A percentile compares a stretch with the other conserved stretches of the same genome.
phyloP scores from a whole-genome alignment of 2,113 vertebrate genomes.

The Ctenomys sociabilis region DNA sequence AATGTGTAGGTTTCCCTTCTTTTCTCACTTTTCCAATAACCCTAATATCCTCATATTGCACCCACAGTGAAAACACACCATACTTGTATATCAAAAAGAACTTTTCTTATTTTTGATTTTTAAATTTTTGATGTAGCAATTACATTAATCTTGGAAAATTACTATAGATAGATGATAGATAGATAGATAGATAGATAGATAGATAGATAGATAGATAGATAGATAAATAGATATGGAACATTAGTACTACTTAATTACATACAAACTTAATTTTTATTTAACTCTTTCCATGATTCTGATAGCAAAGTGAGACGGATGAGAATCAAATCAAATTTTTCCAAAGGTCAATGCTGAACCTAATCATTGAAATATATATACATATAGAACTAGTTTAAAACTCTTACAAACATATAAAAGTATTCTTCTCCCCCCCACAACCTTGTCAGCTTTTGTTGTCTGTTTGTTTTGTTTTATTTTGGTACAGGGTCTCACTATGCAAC shows the following conservation, averaged over 20 bases:
- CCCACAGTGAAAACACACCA: not conserved
- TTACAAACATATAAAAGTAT: not conserved
- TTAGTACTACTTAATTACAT: not conserved
- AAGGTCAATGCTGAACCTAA: not conserved
- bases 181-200: not conserved
- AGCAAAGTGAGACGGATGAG: not conserved
- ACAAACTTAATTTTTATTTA: not conserved
- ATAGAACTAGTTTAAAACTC: not conserved
- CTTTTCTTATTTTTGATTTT: not conserved
- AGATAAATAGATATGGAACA: not conserved
- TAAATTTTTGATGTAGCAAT: not conserved
- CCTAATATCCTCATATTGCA: not conserved
- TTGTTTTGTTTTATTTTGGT: too few species aligned
- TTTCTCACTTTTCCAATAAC: constrained; percentile 26
- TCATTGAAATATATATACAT: not conserved
- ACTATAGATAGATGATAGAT: not conserved
- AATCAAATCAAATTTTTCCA: not conserved
- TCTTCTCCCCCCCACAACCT: not conserved
- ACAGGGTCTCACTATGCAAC: too few species aligned
- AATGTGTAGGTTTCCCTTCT: not conserved
- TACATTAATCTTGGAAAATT: not conserved
- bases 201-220: too few species aligned
- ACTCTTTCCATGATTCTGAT: not conserved
- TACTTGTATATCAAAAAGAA: not conserved
- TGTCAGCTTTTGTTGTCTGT: too few species aligned